Evolutionary conservation across 2,888 invertebrate species (phyloP), one percentile per base, ranked within the genome.

Genomic region (Piscicola geometra): DNA sequence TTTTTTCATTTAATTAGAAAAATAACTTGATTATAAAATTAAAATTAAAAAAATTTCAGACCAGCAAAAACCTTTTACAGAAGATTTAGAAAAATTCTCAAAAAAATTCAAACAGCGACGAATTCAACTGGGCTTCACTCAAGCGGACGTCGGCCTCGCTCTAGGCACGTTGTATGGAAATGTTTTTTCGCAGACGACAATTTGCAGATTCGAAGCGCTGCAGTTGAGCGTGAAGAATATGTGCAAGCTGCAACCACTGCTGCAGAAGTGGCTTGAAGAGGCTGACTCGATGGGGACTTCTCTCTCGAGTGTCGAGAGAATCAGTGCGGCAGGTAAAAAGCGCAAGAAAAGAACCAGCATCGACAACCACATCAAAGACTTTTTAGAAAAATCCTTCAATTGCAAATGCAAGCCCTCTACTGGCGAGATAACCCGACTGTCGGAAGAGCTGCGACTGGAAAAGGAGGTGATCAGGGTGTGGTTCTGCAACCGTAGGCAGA

Each of bases 201-300:
- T 99, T 87, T 99, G 99, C 88, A 90, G 96, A 86, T 99, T 99
- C 88, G 99, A 99, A 88, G 98, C 99, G 84, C 88, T 99, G 83
- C 98, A 99, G 87, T 89, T 99, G 83, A 95, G 95, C 88, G 98
- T 98, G 89, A 99, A 98, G 87, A 99, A 99, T 86, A 99, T 99
- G 99, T 99, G 98, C 89, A 99, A 99, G 87, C 88, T 99, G 87
- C 98, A 98, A 88, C 99, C 99, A 74, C 88, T 99, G 83, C 89
- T 99, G 79, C 96, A 96, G 87, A 98, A 98, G 87, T 99, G 99
- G 99, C 89, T 99, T 73, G 98, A 99, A 86, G 98, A 99, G 87
- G 98, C 99, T 75, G 98, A 99, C 86, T 94, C 94, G 81, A 95
- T 96, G 83, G 96, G 95, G 80, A 96, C 97, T 71, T 94, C 95